A percentile compares a stretch with the other conserved stretches of the same genome.
These are phyloP conservation scores for Neodon shergylaensis DNA, from an alignment of 2,113 vertebrate genomes.

Conservation along the genomic window DNA sequence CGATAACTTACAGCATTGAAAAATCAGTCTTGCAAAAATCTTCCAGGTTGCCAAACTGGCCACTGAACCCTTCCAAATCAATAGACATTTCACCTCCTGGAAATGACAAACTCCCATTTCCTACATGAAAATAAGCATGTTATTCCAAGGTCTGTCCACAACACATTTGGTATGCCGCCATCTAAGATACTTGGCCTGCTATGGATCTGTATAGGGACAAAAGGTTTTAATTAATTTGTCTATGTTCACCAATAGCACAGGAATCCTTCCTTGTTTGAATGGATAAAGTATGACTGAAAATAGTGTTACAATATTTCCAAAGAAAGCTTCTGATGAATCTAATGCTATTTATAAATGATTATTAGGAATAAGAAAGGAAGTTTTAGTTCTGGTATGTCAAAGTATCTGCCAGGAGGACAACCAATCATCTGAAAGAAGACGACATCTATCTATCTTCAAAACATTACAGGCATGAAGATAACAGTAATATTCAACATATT, in stretches of 20 bases:
- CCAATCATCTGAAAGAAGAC: not conserved
- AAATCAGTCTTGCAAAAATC: conserved; percentile 27
- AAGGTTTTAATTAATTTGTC: conserved; percentile 27
- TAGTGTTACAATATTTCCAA: not conserved
- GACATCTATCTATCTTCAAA: not conserved
- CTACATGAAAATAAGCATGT: conserved; percentile 26
- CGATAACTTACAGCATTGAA: conserved; percentile 23
- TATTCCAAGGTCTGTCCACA: not conserved
- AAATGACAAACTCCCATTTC: not conserved
- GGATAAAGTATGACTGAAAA: not conserved
- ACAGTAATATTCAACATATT: not conserved
- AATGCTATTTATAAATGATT: conserved; percentile 12
- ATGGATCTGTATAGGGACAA: conserved; percentile 17
- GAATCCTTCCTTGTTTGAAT: conserved; percentile 17
- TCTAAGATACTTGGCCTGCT: conserved; percentile 29
- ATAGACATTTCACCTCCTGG: conserved; percentile 7
- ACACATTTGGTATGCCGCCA: not conserved
- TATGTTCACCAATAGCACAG: conserved; percentile 36
- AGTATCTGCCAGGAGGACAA: not conserved
- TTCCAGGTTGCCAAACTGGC: not conserved
- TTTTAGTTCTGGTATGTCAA: not conserved
- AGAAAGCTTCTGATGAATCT: not conserved
- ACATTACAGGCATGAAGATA: not conserved
- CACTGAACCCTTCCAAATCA: conserved; percentile 21
- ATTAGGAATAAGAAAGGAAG: conserved; percentile 42